Evolutionary conservation across 2,797 vertebrate genomes (phyloP).

Genomic region (Buceros bicornis): DNA sequence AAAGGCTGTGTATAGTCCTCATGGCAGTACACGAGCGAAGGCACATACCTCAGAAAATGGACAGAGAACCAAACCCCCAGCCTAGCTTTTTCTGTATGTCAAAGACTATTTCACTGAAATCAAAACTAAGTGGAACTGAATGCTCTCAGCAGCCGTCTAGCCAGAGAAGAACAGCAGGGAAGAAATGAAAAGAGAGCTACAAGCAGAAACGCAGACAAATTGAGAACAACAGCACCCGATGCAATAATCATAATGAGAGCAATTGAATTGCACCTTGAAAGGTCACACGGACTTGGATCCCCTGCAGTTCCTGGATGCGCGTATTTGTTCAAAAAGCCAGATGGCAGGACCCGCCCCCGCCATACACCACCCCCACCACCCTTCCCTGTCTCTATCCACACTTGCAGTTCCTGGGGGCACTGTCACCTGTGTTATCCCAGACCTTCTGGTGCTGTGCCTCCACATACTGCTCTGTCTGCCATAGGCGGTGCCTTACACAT

Average conservation of each 20-base stretch:
- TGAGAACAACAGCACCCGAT: not conserved
- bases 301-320: not conserved
- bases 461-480: not conserved
- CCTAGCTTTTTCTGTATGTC: not conserved
- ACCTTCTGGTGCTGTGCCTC: not conserved
- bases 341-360: not conserved
- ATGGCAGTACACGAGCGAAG: not conserved
- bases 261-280: not conserved
- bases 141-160: not conserved
- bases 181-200: not conserved
- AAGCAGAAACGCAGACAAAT: constrained; percentile 24
- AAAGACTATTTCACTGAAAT: constrained; percentile 30
- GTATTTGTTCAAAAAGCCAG: not conserved
- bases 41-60: not conserved
- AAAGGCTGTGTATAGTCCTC: not conserved
- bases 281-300: not conserved
- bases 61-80: constrained; percentile 1
- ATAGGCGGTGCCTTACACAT: accelerated
- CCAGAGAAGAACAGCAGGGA: not conserved
- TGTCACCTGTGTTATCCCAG: accelerated
- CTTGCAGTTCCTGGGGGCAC: not conserved
- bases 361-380: too few species aligned
- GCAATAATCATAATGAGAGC: not conserved
- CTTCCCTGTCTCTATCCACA: accelerated
- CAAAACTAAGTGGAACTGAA: constrained; percentile 49